Evolutionary conservation across 2,888 invertebrate genomes (phyloP).

Genomic region (Diarsia rubi): DNA sequence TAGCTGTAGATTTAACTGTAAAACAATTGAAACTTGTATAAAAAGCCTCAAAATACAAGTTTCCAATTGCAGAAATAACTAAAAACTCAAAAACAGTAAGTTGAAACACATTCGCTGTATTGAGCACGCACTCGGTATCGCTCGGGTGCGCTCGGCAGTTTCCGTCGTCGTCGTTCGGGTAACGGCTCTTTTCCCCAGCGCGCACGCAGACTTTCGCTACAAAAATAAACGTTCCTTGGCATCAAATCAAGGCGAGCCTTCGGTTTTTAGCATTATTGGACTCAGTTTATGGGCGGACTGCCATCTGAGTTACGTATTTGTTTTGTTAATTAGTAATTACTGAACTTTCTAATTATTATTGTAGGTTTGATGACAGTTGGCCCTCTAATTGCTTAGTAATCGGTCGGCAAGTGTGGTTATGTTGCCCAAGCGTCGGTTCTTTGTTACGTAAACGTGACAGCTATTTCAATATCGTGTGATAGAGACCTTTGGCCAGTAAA

Average conservation of each 20-base stretch:
- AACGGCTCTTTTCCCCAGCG: constrained; percentile 86
- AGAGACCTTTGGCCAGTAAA: constrained; percentile 48
- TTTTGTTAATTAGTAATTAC: constrained; percentile 48
- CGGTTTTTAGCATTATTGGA: constrained; percentile 83
- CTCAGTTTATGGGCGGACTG: constrained; percentile 84
- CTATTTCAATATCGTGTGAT: constrained; percentile 53
- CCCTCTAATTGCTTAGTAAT: constrained; percentile 58
- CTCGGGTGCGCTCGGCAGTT: constrained; percentile 82
- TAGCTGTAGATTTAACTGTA: constrained; percentile 51
- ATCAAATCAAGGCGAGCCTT: constrained; percentile 89
- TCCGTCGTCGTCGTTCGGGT: constrained; percentile 82
- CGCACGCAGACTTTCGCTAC: constrained; percentile 87
- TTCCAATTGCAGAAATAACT: constrained; percentile 18
- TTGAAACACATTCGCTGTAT: constrained; percentile 73
- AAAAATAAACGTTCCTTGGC: constrained; percentile 90
- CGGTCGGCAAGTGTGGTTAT: constrained; percentile 35
- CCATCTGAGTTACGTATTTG: constrained; percentile 59
- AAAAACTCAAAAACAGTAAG: constrained; percentile 36
- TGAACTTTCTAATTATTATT: constrained; percentile 62
- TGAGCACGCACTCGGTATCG: constrained; percentile 73
- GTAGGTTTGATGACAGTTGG: constrained; percentile 27
- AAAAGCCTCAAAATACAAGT: constrained; percentile 38
- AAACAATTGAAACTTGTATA: constrained; percentile 64
- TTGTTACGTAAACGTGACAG: constrained; percentile 53
- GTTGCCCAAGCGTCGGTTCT: constrained; percentile 30